Percentiles rank a stretch among this genome's conserved stretches.
Evolutionary conservation across 2,113 vertebrate genomes (phyloP).

Genomic region (Atractosteus spatula): DNA sequence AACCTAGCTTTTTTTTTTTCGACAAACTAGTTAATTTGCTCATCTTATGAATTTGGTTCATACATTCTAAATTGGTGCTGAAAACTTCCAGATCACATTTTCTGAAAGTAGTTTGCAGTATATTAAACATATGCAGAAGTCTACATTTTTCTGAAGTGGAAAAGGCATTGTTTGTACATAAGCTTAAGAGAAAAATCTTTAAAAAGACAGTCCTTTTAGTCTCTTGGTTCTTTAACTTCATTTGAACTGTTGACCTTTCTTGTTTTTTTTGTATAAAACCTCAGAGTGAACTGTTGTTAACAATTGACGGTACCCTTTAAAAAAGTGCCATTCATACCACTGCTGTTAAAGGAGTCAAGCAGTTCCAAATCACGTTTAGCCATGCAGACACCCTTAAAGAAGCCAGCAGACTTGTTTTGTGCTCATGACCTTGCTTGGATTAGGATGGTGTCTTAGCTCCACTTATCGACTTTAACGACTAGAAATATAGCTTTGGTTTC

Average conservation of each 20-base stretch:
- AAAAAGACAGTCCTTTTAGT: too few relatives aligned
- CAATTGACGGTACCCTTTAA: conserved; percentile 4
- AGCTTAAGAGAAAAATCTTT: too few relatives aligned
- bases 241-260: not conserved
- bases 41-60: too few relatives aligned
- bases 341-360: not conserved
- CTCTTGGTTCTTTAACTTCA: not conserved
- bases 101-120: too few relatives aligned
- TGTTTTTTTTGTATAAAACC: not conserved
- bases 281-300: not conserved
- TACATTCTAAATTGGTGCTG: too few relatives aligned
- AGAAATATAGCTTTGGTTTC: not conserved
- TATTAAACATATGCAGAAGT: too few relatives aligned
- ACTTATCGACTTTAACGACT: too few relatives aligned
- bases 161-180: too few relatives aligned
- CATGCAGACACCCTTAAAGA: conserved; percentile 5
- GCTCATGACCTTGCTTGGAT: conserved; percentile 18
- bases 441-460: conserved; percentile 4
- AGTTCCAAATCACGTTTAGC: conserved; percentile 16
- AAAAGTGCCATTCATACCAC: conserved; percentile 3
- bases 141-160: too few relatives aligned
- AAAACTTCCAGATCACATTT: too few relatives aligned
- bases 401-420: conserved; percentile 15
- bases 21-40: too few relatives aligned
- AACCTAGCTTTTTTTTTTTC: too few relatives aligned